phyloP scores from a whole-genome alignment of 2,113 vertebrate genomes.

The Toxostoma redivivum region DNA sequence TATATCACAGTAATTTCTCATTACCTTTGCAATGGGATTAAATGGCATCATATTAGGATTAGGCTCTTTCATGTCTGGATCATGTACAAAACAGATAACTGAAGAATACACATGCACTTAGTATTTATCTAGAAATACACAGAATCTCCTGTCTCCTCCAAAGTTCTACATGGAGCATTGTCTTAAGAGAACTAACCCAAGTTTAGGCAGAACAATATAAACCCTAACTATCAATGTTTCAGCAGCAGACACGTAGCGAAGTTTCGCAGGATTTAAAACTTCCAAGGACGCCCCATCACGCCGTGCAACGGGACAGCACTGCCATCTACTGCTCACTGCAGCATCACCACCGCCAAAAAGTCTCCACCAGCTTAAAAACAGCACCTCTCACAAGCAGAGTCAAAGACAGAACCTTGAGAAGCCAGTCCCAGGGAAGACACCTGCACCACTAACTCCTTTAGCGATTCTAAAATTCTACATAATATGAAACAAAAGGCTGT shows the following conservation, averaged over 20 bases:
- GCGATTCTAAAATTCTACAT: background rate
- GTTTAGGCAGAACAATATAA: background rate
- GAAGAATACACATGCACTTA: background rate
- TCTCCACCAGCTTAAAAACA: background rate
- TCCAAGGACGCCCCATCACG: rapidly evolving
- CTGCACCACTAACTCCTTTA: background rate
- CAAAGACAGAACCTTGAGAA: background rate
- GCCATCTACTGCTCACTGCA: conserved; percentile 68
- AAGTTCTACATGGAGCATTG: background rate
- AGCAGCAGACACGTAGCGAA: background rate
- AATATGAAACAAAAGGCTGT: background rate
- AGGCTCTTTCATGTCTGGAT: background rate
- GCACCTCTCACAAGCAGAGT: background rate
- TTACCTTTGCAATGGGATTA: background rate
- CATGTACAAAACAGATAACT: background rate
- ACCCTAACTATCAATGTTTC: background rate
- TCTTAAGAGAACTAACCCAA: background rate
- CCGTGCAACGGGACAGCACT: conserved; percentile 54
- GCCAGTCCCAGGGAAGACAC: background rate
- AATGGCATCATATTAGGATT: background rate
- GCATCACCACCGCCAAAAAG: background rate
- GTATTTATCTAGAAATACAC: background rate
- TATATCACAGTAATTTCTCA: background rate
- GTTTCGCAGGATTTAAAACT: background rate
- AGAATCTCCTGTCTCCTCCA: background rate